Conservation (phyloP, 2,113 vertebrate genomes). For the Bubo scandiacus region DNA sequence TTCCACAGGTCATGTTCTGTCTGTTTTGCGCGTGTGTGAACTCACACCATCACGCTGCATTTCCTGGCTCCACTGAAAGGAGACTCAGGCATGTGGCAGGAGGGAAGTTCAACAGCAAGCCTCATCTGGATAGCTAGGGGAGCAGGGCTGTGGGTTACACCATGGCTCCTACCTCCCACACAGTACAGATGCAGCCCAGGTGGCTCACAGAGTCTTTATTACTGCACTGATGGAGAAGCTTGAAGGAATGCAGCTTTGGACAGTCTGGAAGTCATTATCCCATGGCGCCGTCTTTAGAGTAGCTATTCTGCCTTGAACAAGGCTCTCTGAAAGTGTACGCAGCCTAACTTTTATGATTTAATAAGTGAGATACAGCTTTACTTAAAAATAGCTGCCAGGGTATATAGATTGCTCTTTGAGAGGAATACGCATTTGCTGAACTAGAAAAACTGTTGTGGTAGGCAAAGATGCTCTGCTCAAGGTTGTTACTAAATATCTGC, state of each 20-base stretch:
- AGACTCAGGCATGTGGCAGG: background rate
- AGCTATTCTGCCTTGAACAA: background rate
- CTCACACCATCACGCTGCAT: background rate
- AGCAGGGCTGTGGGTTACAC: background rate
- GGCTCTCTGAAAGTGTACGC: background rate
- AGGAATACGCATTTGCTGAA: background rate
- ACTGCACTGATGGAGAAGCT: background rate
- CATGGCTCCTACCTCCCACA: slow-evolving; percentile 19
- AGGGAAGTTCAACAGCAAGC: background rate
- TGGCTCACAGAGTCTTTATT: slow-evolving; percentile 2
- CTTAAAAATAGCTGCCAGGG: background rate
- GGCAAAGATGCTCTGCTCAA: background rate
- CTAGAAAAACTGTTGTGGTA: background rate
- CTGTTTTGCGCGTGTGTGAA: background rate
- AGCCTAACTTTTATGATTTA: background rate
- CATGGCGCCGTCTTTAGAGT: background rate
- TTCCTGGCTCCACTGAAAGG: background rate
- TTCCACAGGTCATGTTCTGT: background rate
- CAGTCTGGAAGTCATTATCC: slow-evolving; percentile 51
- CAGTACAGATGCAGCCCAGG: slow-evolving; percentile 52
- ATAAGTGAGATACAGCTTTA: background rate
- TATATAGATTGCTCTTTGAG: background rate
- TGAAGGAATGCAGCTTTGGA: slow-evolving; percentile 40
- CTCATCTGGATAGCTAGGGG: background rate
- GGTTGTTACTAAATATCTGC: background rate